Percentiles rank a stretch among this genome's conserved stretches.
phyloP scores from a whole-genome alignment of 2,113 vertebrate species.

The Erythrolamprus reginae region DNA sequence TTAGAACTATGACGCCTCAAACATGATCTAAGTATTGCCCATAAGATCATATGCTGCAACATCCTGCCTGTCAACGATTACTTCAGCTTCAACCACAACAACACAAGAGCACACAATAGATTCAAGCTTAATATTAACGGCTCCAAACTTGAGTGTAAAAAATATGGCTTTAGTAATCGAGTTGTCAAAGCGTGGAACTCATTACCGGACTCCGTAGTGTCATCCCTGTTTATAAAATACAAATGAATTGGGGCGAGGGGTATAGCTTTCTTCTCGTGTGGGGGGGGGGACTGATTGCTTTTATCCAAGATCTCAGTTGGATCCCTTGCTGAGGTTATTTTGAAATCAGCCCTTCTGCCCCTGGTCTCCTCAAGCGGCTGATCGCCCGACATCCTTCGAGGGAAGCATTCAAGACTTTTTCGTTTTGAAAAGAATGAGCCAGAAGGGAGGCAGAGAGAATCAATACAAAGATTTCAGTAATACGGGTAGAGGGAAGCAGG shows the following conservation, averaged over 20 bases:
- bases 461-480: not conserved
- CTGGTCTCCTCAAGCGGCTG: not conserved
- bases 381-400: not conserved
- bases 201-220: too few relatives aligned
- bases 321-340: not conserved
- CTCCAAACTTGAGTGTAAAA: too few relatives aligned
- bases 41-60: too few relatives aligned
- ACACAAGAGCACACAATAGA: too few relatives aligned
- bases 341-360: not conserved
- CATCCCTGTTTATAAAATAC: not conserved
- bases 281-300: not conserved
- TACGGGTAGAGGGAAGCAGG: not conserved
- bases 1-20: too few relatives aligned
- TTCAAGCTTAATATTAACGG: too few relatives aligned
- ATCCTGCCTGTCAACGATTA: too few relatives aligned
- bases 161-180: too few relatives aligned
- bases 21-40: too few relatives aligned
- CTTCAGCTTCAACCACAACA: too few relatives aligned
- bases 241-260: not conserved
- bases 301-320: not conserved
- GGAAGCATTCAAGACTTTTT: not conserved
- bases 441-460: not conserved
- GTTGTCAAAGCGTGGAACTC: too few relatives aligned
- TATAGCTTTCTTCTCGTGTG: not conserved
- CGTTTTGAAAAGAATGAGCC: not conserved